These are phyloP conservation scores for Uromys caudimaculatus DNA, from an alignment of 2,797 vertebrate species.

Conservation along the genomic window DNA sequence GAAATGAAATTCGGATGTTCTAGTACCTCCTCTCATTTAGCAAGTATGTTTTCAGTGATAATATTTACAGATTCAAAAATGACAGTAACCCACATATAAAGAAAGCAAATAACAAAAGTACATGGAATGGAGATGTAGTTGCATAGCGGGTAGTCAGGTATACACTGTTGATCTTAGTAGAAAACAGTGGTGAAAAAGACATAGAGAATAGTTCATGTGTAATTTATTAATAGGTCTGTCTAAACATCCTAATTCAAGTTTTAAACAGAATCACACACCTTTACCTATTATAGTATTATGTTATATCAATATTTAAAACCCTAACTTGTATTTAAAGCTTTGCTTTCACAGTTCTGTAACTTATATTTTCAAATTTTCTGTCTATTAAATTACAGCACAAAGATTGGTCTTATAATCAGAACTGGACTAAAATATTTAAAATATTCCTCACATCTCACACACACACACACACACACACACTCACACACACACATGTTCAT, in stretches of 20 bases:
- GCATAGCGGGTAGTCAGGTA: background rate
- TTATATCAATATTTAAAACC: background rate
- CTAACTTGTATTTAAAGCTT: background rate
- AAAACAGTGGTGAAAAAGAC: background rate
- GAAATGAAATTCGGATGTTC: background rate
- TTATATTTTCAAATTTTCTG: background rate
- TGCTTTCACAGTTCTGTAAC: background rate
- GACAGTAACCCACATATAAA: background rate
- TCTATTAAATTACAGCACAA: background rate
- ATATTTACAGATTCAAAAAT: constrained; percentile 9
- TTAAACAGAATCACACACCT: background rate
- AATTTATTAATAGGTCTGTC: background rate
- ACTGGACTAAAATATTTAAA: background rate
- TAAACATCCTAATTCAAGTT: constrained; percentile 17
- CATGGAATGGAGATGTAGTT: background rate
- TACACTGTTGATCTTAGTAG: background rate
- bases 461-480: background rate
- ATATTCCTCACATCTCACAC: background rate
- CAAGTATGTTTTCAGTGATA: constrained; percentile 5
- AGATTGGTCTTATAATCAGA: background rate
- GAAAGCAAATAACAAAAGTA: background rate
- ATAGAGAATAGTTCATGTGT: background rate
- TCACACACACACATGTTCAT: background rate
- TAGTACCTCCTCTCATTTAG: constrained; percentile 67
- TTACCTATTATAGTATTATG: background rate